These are phyloP conservation scores for Fratercula arctica DNA, from an alignment of 2,797 vertebrate species.

Conservation along the genomic window DNA sequence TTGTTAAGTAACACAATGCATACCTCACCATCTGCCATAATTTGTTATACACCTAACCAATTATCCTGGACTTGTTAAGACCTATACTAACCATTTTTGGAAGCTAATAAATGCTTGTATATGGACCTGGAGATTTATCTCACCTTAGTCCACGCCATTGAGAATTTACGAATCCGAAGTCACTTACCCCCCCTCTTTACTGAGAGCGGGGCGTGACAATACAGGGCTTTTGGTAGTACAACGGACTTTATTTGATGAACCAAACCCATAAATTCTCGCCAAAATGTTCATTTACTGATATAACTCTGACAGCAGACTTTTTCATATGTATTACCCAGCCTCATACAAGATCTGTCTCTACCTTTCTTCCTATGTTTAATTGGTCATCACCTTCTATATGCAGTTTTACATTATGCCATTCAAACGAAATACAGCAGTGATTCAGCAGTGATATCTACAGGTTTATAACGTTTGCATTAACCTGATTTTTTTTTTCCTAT, in stretches of 20 bases:
- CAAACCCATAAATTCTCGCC: neutral
- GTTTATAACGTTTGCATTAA: neutral
- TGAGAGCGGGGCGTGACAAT: too few species aligned
- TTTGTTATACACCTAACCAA: too few species aligned
- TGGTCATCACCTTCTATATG: neutral
- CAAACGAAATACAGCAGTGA: neutral
- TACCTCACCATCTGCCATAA: too few species aligned
- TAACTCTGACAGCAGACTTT: neutral
- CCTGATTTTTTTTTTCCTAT: neutral
- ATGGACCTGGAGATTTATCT: too few species aligned
- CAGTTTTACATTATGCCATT: neutral
- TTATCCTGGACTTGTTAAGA: too few species aligned
- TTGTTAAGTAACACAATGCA: too few species aligned
- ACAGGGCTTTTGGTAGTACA: neutral
- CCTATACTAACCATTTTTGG: too few species aligned
- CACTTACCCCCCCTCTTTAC: too few species aligned
- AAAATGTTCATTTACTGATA: neutral
- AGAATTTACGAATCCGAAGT: too few species aligned
- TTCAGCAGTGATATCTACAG: neutral
- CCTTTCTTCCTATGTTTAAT: neutral
- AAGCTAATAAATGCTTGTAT: too few species aligned
- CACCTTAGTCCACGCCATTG: too few species aligned
- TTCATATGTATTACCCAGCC: neutral
- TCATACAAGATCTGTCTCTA: neutral
- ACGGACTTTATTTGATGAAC: neutral